phyloP scores from a whole-genome alignment of 2,113 vertebrate species.

The Etia nguti region DNA sequence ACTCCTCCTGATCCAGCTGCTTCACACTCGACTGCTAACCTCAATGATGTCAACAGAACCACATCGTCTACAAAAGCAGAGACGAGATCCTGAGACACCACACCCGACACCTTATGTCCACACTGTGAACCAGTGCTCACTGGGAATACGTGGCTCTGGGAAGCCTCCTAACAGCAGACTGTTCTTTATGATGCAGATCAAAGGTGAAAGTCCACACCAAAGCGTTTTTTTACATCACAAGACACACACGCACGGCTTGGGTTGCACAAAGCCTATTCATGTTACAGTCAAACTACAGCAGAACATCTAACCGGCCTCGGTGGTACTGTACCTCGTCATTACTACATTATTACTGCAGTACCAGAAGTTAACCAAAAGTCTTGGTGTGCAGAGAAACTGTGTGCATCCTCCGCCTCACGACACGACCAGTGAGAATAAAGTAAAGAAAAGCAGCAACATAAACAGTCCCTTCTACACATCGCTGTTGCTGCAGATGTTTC shows the following conservation, averaged over 20 bases:
- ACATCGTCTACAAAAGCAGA: background rate
- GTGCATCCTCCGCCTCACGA: background rate
- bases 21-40: background rate
- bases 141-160: background rate
- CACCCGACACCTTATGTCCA: background rate
- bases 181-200: background rate
- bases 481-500: background rate
- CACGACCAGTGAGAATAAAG: background rate
- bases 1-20: background rate
- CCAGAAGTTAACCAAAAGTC: background rate
- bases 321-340: background rate
- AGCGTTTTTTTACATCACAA: background rate
- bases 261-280: background rate
- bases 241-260: background rate
- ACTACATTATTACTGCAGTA: background rate
- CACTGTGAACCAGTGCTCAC: no score
- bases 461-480: background rate
- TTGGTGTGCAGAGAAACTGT: background rate
- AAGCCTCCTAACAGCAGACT: background rate
- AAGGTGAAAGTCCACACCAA: background rate
- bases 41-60: background rate
- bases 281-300: background rate
- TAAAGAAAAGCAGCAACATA: background rate
- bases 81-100: background rate
- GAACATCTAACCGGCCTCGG: background rate